Conservation (phyloP, 2,888 invertebrate genomes). For the Drosophila rellima region DNA sequence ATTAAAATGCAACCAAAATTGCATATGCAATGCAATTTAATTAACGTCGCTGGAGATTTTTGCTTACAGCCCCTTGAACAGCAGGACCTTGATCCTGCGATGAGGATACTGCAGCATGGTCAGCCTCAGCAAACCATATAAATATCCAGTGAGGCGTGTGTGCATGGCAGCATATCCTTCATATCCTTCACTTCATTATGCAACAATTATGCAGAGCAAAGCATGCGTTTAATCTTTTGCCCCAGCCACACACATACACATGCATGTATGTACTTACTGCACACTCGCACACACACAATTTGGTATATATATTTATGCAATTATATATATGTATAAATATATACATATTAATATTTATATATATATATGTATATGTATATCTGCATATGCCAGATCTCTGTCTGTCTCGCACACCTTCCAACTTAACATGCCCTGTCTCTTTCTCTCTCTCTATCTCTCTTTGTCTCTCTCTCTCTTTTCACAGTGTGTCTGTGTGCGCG, state of each 20-base stretch:
- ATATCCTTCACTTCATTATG: slow-evolving; percentile 81
- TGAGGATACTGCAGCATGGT: slow-evolving; percentile 35
- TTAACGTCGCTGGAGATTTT: slow-evolving; percentile 75
- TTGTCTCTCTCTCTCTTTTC: slow-evolving; percentile 4
- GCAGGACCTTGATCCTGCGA: too few relatives aligned
- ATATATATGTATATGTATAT: slow-evolving; percentile 3
- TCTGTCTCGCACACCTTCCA: neutral
- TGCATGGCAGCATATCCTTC: slow-evolving; percentile 70
- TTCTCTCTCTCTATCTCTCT: neutral
- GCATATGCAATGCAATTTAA: slow-evolving; percentile 80
- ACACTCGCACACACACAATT: neutral
- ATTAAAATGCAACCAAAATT: slow-evolving; percentile 77
- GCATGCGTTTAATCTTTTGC: slow-evolving; percentile 80
- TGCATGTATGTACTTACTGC: neutral
- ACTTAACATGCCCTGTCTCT: neutral
- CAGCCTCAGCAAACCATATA: slow-evolving; percentile 67
- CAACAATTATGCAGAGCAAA: slow-evolving; percentile 81
- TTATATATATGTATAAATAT: neutral
- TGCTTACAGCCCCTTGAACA: slow-evolving; percentile 38
- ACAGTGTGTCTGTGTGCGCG: slow-evolving; percentile 6
- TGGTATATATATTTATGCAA: slow-evolving; percentile 3
- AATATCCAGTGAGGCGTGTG: slow-evolving; percentile 71
- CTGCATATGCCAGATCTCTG: slow-evolving; percentile 31
- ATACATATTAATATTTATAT: slow-evolving; percentile 1
- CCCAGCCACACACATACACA: slow-evolving; percentile 49